Percentiles rank a stretch among this genome's conserved stretches.
These are phyloP conservation scores for Pelmatolapia mariae DNA, from an alignment of 2,113 vertebrate genomes.

Conservation along the genomic window DNA sequence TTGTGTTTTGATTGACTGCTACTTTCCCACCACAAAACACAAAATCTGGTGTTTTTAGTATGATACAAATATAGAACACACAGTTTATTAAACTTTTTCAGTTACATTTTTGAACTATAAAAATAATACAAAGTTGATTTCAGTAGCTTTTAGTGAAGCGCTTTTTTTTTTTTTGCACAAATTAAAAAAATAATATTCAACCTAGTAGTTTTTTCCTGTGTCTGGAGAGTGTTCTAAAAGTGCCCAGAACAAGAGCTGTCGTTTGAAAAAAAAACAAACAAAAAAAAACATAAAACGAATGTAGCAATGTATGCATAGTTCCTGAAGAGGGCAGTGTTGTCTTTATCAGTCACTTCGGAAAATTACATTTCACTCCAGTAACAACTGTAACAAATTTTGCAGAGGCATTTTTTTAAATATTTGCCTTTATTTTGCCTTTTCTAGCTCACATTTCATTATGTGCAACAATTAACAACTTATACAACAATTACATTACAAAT, in stretches of 20 bases:
- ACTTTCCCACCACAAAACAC: neutral
- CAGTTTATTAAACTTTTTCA: neutral
- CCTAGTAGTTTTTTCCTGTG: neutral
- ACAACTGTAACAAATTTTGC: neutral
- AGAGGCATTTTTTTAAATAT: neutral
- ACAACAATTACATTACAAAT: neutral
- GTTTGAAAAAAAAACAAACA: neutral
- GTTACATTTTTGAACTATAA: neutral
- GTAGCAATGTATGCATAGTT: neutral
- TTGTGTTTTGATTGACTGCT: neutral
- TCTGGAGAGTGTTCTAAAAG: neutral
- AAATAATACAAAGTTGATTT: neutral
- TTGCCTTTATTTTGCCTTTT: neutral
- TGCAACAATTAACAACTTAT: neutral
- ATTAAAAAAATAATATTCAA: neutral
- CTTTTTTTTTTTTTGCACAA: neutral
- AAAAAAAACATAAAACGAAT: too few species aligned
- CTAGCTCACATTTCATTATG: neutral
- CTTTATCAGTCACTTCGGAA: neutral
- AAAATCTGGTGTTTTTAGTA: neutral
- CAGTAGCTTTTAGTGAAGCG: neutral
- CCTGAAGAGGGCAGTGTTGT: slow-evolving; percentile 40
- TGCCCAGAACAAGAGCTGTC: neutral
- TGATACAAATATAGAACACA: neutral
- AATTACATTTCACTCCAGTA: neutral